Evolutionary conservation across 1,140 invertebrate species (phyloP).

Genomic region (Magallana ariakensis): DNA sequence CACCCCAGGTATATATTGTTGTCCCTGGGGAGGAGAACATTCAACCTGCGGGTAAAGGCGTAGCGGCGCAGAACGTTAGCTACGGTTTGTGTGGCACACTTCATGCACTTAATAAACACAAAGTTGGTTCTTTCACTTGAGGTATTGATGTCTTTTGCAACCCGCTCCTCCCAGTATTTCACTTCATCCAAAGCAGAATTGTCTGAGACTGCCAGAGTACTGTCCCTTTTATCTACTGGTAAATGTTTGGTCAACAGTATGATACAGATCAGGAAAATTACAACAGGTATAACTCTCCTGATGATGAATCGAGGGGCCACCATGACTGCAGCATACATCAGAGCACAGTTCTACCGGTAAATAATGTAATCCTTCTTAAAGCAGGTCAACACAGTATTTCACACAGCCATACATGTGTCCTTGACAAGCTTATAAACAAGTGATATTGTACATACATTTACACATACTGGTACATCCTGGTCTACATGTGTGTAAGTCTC

Average conservation of each 20-base stretch:
- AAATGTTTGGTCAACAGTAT: neutral
- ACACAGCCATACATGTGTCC: too few species aligned
- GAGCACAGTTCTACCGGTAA: too few species aligned
- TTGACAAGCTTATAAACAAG: too few species aligned
- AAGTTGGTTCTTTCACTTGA: conserved; percentile 56
- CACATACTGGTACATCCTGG: too few species aligned
- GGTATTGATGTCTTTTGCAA: neutral
- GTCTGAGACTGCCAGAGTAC: neutral
- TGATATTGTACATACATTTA: too few species aligned
- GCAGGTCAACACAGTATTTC: too few species aligned
- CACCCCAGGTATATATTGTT: conserved; percentile 70
- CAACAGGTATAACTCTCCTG: neutral
- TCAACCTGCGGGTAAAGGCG: conserved; percentile 62
- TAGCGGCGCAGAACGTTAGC: conserved; percentile 65
- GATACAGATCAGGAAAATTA: neutral
- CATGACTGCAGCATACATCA: neutral
- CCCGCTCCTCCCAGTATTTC: neutral
- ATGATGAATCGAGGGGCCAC: neutral
- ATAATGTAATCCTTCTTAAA: too few species aligned
- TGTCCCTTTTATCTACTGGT: conserved; percentile 1
- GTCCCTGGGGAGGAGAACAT: conserved; percentile 63
- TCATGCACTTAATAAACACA: conserved; percentile 71
- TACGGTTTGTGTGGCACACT: conserved; percentile 70
- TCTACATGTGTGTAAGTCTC: too few species aligned
- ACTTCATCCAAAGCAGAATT: neutral